phyloP scores from a whole-genome alignment of 1,140 invertebrate species.

The Samia ricini region DNA sequence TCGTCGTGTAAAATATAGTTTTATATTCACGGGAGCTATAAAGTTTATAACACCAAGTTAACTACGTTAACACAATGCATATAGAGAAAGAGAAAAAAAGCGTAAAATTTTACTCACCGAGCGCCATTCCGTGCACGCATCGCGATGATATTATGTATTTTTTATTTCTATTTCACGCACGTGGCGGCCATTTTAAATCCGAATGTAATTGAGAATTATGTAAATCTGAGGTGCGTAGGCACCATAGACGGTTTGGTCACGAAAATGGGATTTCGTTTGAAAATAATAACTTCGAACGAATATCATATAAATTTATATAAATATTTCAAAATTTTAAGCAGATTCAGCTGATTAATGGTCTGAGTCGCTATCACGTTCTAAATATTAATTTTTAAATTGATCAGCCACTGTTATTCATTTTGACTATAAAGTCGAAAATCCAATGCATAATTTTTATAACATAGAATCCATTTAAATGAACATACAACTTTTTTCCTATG shows the following conservation, averaged over 20 bases:
- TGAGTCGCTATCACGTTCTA: too few species aligned
- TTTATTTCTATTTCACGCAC: slow-evolving; percentile 41
- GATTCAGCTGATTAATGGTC: too few species aligned
- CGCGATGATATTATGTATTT: slow-evolving; percentile 21
- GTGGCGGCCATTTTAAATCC: slow-evolving; percentile 53
- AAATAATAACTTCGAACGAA: slow-evolving; percentile 2
- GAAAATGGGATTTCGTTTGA: slow-evolving; percentile 18
- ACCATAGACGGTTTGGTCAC: slow-evolving; percentile 20
- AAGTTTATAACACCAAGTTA: slow-evolving; percentile 8
- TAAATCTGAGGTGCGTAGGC: slow-evolving; percentile 38
- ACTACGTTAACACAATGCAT: slow-evolving; percentile 22
- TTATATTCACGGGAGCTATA: slow-evolving; percentile 5
- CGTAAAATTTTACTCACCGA: slow-evolving; percentile 25
- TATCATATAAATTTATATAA: background rate
- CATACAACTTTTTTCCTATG: too few species aligned
- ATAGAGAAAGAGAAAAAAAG: slow-evolving; percentile 21
- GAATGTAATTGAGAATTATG: slow-evolving; percentile 64
- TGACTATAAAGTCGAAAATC: too few species aligned
- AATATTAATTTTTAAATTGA: too few species aligned
- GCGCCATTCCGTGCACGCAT: slow-evolving; percentile 22
- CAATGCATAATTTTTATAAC: too few species aligned
- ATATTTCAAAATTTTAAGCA: background rate
- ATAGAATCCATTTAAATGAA: too few species aligned
- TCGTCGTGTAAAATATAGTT: background rate
- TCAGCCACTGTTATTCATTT: too few species aligned